Base-by-base conservation (phyloP, 2,113 vertebrate species). In the Cichladusa arquata region DNA sequence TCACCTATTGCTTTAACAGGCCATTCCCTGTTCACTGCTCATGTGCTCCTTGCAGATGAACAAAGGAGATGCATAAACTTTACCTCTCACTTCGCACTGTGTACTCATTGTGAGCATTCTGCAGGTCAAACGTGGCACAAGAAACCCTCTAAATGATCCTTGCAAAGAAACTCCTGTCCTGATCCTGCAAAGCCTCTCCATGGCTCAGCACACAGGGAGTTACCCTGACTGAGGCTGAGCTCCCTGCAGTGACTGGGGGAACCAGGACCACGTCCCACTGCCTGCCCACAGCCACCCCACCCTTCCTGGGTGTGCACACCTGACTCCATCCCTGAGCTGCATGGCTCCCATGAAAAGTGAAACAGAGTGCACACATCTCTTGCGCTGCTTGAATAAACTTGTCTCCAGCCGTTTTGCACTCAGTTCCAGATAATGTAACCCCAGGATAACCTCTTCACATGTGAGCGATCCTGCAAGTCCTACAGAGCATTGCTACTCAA, bases 251-350 rank as follows among this genome's bases (percentile, higher is more conserved):
- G 4, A 6, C 42, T 9, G 13, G 33, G 47, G 45, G 16, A 66
- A 38, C 2, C 1, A 0, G 66, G 28, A 48, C 36, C 47, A 8
- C 0, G 18, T 19, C 67, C 61, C 14, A 7, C 26, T 17, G 38
- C 12, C 62, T 90, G 87, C 85, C n/a, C 71, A 36, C 51, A 69
- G 69, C 64, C 56, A 48, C 6, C 23, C 31, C 47, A 22, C 34
- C 79, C 58, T 44, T 31, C 44, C 22, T 26, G 58, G 36, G 36
- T 2, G 1, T 1, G 28, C 58, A 58, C 23, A 6, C 23, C 26
- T 83, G 44, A 17, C 66, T 74, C 64, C 81, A 70, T 22, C 33
- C 48, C 47, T 29, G n/a, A 73, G 44, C n/a, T 82, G 47, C 51
- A 61, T 1, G 2, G 26, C 26, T n/a, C 51, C 42, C 36, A 1